phyloP scores from a whole-genome alignment of 2,888 invertebrate genomes.

The Drosophila bunnanda region DNA sequence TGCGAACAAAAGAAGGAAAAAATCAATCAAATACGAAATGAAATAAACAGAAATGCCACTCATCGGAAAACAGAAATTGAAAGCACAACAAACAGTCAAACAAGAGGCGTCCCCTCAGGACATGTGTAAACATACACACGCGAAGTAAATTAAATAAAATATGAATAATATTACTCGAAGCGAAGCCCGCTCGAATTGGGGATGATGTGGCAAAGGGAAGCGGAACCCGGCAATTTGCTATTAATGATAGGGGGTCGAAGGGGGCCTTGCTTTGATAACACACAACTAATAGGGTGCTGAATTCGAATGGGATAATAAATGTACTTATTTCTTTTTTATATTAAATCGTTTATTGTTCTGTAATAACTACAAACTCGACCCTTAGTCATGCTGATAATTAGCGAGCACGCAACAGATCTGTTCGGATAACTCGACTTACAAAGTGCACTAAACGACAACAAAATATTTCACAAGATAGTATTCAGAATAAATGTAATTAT shows the following conservation, averaged over 20 bases:
- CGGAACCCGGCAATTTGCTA: conserved; percentile 19
- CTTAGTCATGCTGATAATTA: conserved; percentile 23
- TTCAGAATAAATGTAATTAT: not conserved
- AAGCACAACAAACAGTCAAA: conserved; percentile 17
- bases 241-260: conserved; percentile 6
- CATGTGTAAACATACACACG: conserved; percentile 26
- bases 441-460: conserved; percentile 15
- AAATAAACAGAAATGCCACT: conserved; percentile 10
- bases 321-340: not conserved
- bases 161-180: conserved; percentile 18
- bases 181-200: not conserved
- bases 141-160: conserved; percentile 40
- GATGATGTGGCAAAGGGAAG: conserved; percentile 8
- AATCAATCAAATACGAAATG: conserved; percentile 38
- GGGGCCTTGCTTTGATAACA: not conserved
- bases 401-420: conserved; percentile 22
- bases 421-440: not conserved
- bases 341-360: not conserved
- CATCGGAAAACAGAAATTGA: conserved; percentile 9
- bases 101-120: conserved; percentile 18
- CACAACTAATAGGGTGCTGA: not conserved
- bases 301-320: conserved; percentile 6
- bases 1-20: conserved; percentile 13
- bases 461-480: conserved; percentile 4
- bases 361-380: not conserved